A percentile compares a stretch with the other conserved stretches of the same genome.
Evolutionary conservation across 2,888 invertebrate genomes (phyloP).

Genomic region (Apodemia zela): DNA sequence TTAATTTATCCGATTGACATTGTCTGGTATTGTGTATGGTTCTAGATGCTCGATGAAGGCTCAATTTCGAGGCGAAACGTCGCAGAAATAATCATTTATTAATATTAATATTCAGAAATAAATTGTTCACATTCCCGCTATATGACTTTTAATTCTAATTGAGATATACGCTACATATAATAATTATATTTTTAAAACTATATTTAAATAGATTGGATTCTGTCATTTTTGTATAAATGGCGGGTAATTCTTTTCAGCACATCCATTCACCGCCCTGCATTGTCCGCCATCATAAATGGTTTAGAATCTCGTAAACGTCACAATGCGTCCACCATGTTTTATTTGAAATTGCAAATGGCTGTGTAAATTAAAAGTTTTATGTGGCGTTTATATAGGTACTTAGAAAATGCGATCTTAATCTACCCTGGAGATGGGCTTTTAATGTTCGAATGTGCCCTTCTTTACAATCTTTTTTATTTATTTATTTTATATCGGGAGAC

Average conservation of each 20-base stretch:
- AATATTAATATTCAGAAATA: too few species aligned
- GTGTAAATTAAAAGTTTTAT: conserved; percentile 46
- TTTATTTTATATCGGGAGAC: background rate
- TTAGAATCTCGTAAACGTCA: conserved; percentile 39
- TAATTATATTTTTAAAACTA: too few species aligned
- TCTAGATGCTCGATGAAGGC: too few species aligned
- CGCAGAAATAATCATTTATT: too few species aligned
- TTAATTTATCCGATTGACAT: too few species aligned
- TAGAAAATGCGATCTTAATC: conserved; percentile 39
- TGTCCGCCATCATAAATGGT: conserved; percentile 34
- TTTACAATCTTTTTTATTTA: background rate
- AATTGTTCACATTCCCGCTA: too few species aligned
- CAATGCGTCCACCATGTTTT: conserved; percentile 37
- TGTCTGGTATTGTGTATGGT: too few species aligned
- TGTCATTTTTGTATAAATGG: background rate
- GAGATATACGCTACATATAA: too few species aligned
- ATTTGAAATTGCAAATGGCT: conserved; percentile 40
- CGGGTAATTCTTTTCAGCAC: background rate
- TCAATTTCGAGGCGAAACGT: too few species aligned
- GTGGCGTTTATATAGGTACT: conserved; percentile 44
- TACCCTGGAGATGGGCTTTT: conserved; percentile 20
- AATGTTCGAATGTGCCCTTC: conserved; percentile 7
- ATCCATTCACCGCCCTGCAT: conserved; percentile 12
- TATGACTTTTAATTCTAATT: too few species aligned
- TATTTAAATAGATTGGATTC: too few species aligned